Evolutionary conservation across 2,888 invertebrate species (phyloP).

Genomic region (Arctia plantaginis): DNA sequence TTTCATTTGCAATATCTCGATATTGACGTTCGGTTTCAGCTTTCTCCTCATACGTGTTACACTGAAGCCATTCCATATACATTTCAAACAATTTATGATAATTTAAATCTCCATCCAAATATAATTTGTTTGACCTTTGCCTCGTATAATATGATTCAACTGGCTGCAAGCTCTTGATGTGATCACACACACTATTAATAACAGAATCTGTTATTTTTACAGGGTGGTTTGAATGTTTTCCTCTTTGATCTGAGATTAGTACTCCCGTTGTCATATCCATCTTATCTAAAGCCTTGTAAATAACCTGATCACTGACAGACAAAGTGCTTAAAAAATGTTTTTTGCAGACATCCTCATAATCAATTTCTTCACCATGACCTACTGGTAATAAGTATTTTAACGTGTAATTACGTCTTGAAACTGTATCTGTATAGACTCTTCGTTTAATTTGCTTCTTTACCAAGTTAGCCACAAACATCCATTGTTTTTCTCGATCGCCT

Average conservation of each 20-base stretch:
- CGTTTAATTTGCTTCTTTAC: conserved; percentile 5
- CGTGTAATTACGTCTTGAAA: conserved; percentile 16
- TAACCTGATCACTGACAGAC: conserved; percentile 21
- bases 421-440: conserved; percentile 15
- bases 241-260: conserved; percentile 8
- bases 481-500: conserved; percentile 18
- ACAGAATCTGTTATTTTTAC: no score
- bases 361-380: not conserved
- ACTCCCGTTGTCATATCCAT: conserved; percentile 5
- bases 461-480: no score
- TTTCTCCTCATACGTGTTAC: conserved; percentile 9
- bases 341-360: conserved; percentile 12
- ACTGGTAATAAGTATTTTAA: conserved; percentile 9
- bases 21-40: conserved; percentile 19
- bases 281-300: conserved; percentile 13
- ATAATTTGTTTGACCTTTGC: conserved; percentile 7
- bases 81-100: conserved; percentile 14
- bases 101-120: conserved; percentile 20
- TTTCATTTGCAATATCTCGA: conserved; percentile 23
- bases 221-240: conserved; percentile 13
- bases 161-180: conserved; percentile 13
- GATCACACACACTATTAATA: not conserved
- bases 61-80: conserved; percentile 14
- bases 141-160: conserved; percentile 21
- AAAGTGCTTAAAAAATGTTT: conserved; percentile 20